Evolutionary conservation across 2,888 invertebrate species (phyloP), one percentile per base, ranked within the genome.

Genomic region (Leucoptera coffeella): DNA sequence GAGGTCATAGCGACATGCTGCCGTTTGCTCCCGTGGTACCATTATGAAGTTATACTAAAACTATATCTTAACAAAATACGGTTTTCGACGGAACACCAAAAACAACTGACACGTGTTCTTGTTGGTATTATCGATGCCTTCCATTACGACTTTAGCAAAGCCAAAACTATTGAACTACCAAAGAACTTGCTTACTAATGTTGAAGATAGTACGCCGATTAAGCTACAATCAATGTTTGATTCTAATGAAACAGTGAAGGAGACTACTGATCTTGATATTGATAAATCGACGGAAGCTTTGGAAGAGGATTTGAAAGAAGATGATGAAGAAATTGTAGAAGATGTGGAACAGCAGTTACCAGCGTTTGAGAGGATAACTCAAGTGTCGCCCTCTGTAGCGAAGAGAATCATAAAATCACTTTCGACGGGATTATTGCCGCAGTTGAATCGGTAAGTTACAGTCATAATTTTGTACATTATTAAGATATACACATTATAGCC

Each of bases 71-170:
- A 75, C 29, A 82, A 84, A 56, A 71, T 97, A 47, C 74, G 83
- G 1, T 71, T 74, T 25, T 77, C 81, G 6, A 53, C 77, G 1
- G 84, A 86, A 19, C 81, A 81, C 47, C 93, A 93, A 43, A 91
- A 86, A 40, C 88, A 92, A 40, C 64, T 86, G 30, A 85, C 92
- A 6, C 74, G 84, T 29, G 72, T 88, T 29, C 71, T 86, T 9
- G 80, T 85, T 0, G 78, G 79, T 1, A 81, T 96, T 32, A 65
- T 96, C 34, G 91, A 95, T 47, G 80, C 86, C 1, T 96, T 95
- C 46, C 95, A 95, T 59, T 96, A 86, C 52, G 89, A 95, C 62
- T 69, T 95, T 25, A 77, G 77, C 0, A 80, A 81, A 47, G 77
- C 50, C 0, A 51, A 62, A 37, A 43, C 50, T 26, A 51, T 57